Evolutionary conservation across 2,113 vertebrate genomes (phyloP).

Genomic region (Nasalis larvatus): DNA sequence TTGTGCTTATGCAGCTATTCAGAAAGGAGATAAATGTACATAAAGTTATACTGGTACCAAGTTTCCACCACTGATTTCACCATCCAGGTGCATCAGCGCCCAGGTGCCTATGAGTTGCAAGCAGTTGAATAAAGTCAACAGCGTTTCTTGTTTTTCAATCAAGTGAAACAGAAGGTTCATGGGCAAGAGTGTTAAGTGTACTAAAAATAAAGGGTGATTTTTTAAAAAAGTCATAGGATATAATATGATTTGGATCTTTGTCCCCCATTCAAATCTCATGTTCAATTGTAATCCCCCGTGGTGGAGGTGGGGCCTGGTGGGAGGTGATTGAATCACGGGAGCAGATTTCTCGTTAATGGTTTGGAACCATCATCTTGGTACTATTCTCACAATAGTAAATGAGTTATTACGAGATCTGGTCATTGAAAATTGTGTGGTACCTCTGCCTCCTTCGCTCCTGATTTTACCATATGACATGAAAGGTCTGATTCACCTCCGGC

Average conservation of each 20-base stretch:
- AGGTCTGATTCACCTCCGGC: too few species aligned
- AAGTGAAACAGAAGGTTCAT: background rate
- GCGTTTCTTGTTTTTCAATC: background rate
- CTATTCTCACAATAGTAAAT: too few species aligned
- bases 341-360: too few species aligned
- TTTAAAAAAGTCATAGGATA: background rate
- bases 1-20: background rate
- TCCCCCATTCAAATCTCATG: too few species aligned
- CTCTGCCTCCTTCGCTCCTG: too few species aligned
- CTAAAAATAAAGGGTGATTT: background rate
- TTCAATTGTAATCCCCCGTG: too few species aligned
- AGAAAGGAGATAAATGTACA: background rate
- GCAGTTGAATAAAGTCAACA: background rate
- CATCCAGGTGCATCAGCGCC: background rate
- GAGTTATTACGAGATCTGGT: too few species aligned
- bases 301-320: too few species aligned
- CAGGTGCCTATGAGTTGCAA: background rate
- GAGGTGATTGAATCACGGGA: too few species aligned
- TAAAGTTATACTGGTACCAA: background rate
- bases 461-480: too few species aligned
- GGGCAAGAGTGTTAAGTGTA: background rate
- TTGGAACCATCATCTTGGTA: too few species aligned
- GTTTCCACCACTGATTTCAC: background rate
- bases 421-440: too few species aligned
- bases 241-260: background rate